phyloP scores from a whole-genome alignment of 2,797 vertebrate species.

The Mustela erminea region DNA sequence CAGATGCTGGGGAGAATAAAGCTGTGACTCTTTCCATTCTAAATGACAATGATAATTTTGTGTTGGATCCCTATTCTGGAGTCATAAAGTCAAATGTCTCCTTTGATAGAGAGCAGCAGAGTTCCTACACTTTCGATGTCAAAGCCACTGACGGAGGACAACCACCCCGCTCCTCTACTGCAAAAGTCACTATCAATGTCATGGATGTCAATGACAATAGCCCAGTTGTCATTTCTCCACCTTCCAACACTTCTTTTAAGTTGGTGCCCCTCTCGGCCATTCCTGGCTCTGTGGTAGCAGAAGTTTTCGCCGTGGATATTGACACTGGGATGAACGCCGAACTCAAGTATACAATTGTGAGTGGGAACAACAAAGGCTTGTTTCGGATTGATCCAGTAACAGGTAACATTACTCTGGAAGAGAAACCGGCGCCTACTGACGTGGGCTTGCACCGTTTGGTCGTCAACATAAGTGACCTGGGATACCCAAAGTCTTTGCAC shows the following conservation, averaged over 20 bases:
- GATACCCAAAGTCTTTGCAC: conserved; percentile 98
- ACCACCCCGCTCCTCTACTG: conserved; percentile 96
- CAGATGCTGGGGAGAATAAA: conserved; percentile 97
- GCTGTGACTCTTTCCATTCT: conserved; percentile 97
- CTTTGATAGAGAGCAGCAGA: conserved; percentile 98
- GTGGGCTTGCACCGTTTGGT: conserved; percentile 97
- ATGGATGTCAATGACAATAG: conserved; percentile 99
- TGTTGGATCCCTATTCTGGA: conserved; percentile 97
- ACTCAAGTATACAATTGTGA: conserved; percentile 98
- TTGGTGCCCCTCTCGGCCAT: conserved; percentile 98
- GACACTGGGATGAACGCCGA: conserved; percentile 99
- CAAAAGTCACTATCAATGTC: conserved; percentile 99
- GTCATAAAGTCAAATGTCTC: conserved; percentile 99
- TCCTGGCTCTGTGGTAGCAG: conserved; percentile 97
- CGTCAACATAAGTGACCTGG: conserved; percentile 99
- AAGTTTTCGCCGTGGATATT: conserved; percentile 98
- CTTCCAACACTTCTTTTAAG: conserved; percentile 98
- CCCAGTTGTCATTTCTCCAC: conserved; percentile 96
- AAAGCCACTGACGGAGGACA: conserved; percentile 97
- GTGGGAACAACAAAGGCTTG: conserved; percentile 96
- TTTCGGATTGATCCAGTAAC: conserved; percentile 99
- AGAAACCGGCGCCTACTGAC: conserved; percentile 94
- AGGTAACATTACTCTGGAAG: conserved; percentile 98
- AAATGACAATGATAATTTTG: conserved; percentile 99
- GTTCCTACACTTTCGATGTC: conserved; percentile 99